A percentile compares a stretch with the other conserved stretches of the same genome.
These are phyloP conservation scores for Zenarchopterus dispar DNA, from an alignment of 2,797 vertebrate species.

Conservation along the genomic window DNA sequence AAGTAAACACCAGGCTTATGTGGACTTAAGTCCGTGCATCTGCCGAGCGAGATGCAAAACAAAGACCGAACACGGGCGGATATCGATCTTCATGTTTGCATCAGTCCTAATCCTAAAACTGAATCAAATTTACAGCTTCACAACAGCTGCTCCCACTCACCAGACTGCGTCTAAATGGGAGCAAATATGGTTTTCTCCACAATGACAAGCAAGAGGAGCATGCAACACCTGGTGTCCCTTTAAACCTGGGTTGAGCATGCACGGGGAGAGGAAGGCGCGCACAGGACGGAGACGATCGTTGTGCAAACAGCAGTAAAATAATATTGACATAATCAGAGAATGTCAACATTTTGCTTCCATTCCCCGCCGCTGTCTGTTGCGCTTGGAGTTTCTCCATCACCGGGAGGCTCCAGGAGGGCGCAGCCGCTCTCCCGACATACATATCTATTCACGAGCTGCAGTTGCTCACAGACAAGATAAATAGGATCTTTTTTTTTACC, in stretches of 20 bases:
- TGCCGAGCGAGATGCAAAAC: constrained; percentile 45
- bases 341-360: background rate
- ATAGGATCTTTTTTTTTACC: constrained; percentile 49
- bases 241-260: constrained; percentile 20
- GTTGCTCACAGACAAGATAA: background rate
- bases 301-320: accelerated
- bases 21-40: constrained; percentile 42
- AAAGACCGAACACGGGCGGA: constrained; percentile 19
- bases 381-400: constrained; percentile 23
- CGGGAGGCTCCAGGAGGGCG: constrained; percentile 8
- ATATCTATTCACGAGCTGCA: no score
- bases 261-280: background rate
- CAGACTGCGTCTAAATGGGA: constrained; percentile 6
- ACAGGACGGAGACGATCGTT: no score
- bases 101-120: constrained; percentile 26
- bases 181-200: constrained; percentile 14
- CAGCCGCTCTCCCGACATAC: background rate
- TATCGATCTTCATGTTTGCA: constrained; percentile 49
- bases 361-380: constrained; percentile 15
- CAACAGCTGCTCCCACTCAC: constrained; percentile 35
- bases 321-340: background rate
- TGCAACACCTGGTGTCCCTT: constrained; percentile 61
- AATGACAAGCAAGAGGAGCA: constrained; percentile 16
- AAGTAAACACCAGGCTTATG: constrained; percentile 72
- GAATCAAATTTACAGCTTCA: constrained; percentile 32